Base-by-base conservation (phyloP, 2,888 invertebrate genomes). In the Scrobipalpa costella region DNA sequence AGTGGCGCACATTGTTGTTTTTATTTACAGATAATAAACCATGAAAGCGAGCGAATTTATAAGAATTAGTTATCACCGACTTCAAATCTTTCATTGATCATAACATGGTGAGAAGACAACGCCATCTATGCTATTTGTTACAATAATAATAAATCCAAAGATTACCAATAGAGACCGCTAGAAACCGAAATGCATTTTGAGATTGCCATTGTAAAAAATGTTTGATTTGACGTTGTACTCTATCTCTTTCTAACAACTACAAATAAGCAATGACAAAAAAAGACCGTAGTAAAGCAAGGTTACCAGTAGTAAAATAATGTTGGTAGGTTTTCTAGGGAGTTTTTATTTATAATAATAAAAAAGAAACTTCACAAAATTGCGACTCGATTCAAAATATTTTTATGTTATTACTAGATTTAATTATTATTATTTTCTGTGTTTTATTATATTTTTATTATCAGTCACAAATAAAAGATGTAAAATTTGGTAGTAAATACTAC, bases 1-100 rank as follows among this genome's bases (percentile, higher is more conserved):
- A 21, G n/a, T 60, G 27, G 34, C 21, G 40, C 13, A 21, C 11
- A 40, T 55, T 17, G 44, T 21, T 59, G 57, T 52, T 27, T 52
- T 19, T 11, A 9, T 52, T 52, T 8, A 21, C 21, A 52, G 5
- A 52, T n/a, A n/a, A n/a, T n/a, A n/a, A n/a, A n/a, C n/a, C n/a
- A n/a, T n/a, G n/a, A n/a, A n/a, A n/a, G n/a, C n/a, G n/a, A n/a
- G n/a, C n/a, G n/a, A n/a, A n/a, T n/a, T n/a, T n/a, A n/a, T n/a
- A n/a, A n/a, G n/a, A n/a, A n/a, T n/a, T n/a, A n/a, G n/a, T n/a
- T n/a, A n/a, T n/a, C n/a, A n/a, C n/a, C n/a, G n/a, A n/a, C n/a
- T n/a, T n/a, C n/a, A n/a, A n/a, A n/a, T n/a, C n/a, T n/a, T n/a
- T 7, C 49, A 7, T 49, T 9, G 6, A 50, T 19, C 50, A 17